These are phyloP conservation scores for Drosophila kokeensis DNA, from an alignment of 2,888 invertebrate species.

Conservation along the genomic window DNA sequence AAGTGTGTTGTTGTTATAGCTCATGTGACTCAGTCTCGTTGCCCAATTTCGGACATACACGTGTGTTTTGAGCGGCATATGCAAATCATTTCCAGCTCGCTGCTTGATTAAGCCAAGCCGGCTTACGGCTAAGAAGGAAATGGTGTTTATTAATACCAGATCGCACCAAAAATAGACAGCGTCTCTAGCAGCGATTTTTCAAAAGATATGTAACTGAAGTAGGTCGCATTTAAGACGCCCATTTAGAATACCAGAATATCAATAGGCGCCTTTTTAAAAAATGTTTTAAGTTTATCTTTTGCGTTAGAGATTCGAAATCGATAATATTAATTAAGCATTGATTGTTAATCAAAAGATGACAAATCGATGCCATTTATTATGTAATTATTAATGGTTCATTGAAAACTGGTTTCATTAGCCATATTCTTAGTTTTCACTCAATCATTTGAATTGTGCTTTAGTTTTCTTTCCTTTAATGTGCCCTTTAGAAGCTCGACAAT, in stretches of 20 bases:
- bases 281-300: not conserved
- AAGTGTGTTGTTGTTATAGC: not conserved
- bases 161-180: constrained; percentile 23
- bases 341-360: not conserved
- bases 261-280: constrained; percentile 6
- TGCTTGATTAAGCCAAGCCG: constrained; percentile 44
- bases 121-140: constrained; percentile 47
- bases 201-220: not conserved
- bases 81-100: constrained; percentile 37
- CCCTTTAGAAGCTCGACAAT: not conserved
- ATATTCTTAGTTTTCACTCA: not conserved
- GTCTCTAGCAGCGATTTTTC: not conserved
- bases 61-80: constrained; percentile 39
- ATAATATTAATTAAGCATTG: not conserved
- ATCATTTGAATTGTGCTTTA: not conserved
- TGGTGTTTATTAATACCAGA: constrained; percentile 49
- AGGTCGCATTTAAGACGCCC: not conserved
- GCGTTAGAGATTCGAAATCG: constrained; percentile 10
- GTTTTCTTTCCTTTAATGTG: not conserved
- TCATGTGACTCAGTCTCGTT: constrained; percentile 42
- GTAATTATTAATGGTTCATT: not conserved
- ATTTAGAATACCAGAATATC: constrained; percentile 14
- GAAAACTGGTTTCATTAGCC: not conserved
- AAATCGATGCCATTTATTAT: not conserved
- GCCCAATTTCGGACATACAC: constrained; percentile 42